Percentiles rank a stretch among this genome's conserved stretches.
These are phyloP conservation scores for Pachliopta kotzebuea DNA, from an alignment of 2,888 invertebrate genomes.

Conservation along the genomic window DNA sequence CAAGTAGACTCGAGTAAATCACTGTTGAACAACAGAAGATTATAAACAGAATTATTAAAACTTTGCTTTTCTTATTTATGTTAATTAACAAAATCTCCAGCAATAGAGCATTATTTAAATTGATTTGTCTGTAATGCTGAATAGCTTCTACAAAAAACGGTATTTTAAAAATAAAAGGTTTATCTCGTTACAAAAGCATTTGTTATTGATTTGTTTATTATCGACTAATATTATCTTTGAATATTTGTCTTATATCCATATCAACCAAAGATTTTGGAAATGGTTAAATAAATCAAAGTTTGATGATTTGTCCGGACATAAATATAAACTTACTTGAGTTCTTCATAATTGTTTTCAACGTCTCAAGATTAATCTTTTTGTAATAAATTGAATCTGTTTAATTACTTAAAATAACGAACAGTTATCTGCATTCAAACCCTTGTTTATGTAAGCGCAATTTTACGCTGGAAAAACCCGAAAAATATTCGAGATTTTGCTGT, in stretches of 20 bases:
- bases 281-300: not conserved
- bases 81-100: no score
- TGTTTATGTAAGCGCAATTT: not conserved
- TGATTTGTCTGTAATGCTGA: no score
- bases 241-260: no score
- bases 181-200: no score
- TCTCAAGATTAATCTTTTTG: not conserved
- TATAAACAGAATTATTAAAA: slow-evolving; percentile 3
- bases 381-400: not conserved
- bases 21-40: slow-evolving; percentile 14
- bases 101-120: no score
- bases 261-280: no score
- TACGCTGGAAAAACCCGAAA: slow-evolving; percentile 1
- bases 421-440: not conserved
- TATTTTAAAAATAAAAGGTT: no score
- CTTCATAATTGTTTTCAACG: not conserved
- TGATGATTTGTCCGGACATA: not conserved
- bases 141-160: no score
- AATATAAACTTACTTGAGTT: not conserved
- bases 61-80: no score
- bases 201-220: no score
- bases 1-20: slow-evolving; percentile 18
- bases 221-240: no score
- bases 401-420: not conserved
- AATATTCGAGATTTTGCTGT: slow-evolving; percentile 4